A percentile compares a stretch with the other conserved stretches of the same genome.
Conservation (phyloP, 2,113 vertebrate species). For the Salvator merianae region DNA sequence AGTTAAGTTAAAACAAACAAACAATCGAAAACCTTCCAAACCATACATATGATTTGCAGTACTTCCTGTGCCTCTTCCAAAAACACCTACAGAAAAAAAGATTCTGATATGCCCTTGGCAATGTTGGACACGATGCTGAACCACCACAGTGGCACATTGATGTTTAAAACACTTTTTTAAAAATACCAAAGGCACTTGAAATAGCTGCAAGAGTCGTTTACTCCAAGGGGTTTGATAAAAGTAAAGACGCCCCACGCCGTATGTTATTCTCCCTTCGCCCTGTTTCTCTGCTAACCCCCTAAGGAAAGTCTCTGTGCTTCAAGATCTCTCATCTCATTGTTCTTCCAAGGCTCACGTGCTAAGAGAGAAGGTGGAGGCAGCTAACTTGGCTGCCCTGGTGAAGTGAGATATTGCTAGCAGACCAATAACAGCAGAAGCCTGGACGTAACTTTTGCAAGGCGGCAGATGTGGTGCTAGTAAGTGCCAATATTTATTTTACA, state of each 20-base stretch:
- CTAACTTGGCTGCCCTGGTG: background rate
- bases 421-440: background rate
- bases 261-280: background rate
- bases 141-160: too few relatives aligned
- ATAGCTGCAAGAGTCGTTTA: background rate
- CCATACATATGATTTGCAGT: too few relatives aligned
- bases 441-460: background rate
- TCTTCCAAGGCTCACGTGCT: constrained; percentile 3
- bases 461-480: background rate
- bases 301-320: background rate
- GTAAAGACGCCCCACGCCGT: background rate
- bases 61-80: background rate
- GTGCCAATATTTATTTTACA: constrained; percentile 6
- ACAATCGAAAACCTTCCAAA: too few relatives aligned
- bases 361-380: background rate
- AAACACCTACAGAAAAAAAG: background rate
- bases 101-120: too few relatives aligned
- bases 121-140: too few relatives aligned
- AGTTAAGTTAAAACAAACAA: too few relatives aligned
- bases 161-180: background rate
- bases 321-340: background rate
- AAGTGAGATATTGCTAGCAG: background rate
- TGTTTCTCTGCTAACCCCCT: background rate
- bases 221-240: background rate
- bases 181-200: background rate